A percentile compares a stretch with the other conserved stretches of the same genome.
Conservation (phyloP, 2,113 vertebrate species). For the Gallinago media region DNA sequence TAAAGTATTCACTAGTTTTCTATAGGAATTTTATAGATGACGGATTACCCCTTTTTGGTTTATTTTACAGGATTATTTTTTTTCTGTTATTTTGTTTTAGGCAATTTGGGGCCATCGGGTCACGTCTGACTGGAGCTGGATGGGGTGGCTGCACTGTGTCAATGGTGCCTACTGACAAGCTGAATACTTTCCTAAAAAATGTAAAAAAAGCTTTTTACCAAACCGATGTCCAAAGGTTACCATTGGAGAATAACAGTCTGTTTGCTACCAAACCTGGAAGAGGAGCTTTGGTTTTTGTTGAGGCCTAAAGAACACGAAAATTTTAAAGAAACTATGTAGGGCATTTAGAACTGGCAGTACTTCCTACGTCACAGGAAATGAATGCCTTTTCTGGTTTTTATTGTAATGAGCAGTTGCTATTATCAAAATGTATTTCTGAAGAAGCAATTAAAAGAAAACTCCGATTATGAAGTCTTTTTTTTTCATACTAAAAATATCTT, state of each 20-base stretch:
- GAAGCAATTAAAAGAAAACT: slow-evolving; percentile 42
- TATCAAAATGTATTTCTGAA: slow-evolving; percentile 71
- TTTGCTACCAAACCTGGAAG: slow-evolving; percentile 93
- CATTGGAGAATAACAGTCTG: slow-evolving; percentile 80
- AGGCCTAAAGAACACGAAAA: slow-evolving; percentile 77
- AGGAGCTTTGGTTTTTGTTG: slow-evolving; percentile 88
- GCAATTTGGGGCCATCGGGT: slow-evolving; percentile 90
- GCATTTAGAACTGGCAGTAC: slow-evolving; percentile 70
- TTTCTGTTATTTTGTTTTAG: slow-evolving; percentile 73
- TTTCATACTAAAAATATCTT: slow-evolving; percentile 27
- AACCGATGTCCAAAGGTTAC: slow-evolving; percentile 62
- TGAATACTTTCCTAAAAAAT: slow-evolving; percentile 83
- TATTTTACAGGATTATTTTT: neutral
- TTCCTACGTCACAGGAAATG: slow-evolving; percentile 68
- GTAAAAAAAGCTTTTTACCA: slow-evolving; percentile 88
- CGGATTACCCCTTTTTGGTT: neutral
- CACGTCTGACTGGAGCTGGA: slow-evolving; percentile 94
- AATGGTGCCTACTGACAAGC: slow-evolving; percentile 88
- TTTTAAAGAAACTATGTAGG: slow-evolving; percentile 67
- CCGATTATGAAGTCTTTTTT: slow-evolving; percentile 20
- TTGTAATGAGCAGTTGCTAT: slow-evolving; percentile 56
- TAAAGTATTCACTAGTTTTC: neutral
- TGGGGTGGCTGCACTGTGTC: slow-evolving; percentile 98
- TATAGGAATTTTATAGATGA: neutral
- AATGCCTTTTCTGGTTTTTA: slow-evolving; percentile 64